Evolutionary conservation across 2,888 invertebrate species (phyloP).

Genomic region (Pogonocherus hispidulus): DNA sequence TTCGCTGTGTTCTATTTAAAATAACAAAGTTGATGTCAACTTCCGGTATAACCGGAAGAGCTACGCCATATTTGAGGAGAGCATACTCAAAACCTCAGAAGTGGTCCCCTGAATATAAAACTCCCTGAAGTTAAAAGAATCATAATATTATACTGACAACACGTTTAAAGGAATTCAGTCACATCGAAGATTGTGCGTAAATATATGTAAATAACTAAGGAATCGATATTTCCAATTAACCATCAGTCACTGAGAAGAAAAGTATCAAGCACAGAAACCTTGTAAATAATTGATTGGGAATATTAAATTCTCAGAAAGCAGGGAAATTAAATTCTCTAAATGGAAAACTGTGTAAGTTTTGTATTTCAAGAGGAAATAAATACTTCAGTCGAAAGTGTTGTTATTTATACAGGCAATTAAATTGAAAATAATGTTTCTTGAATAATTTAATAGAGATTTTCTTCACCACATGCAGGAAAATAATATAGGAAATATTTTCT

Average conservation of each 20-base stretch:
- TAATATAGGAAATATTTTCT: no score
- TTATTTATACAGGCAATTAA: no score
- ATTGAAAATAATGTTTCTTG: not conserved
- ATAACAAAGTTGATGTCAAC: no score
- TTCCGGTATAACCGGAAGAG: no score
- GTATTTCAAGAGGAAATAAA: not conserved
- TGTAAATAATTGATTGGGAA: not conserved
- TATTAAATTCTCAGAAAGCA: no score
- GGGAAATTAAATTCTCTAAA: not conserved
- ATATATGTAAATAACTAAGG: not conserved
- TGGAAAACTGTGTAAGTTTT: not conserved
- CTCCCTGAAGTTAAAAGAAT: no score
- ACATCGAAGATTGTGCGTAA: not conserved
- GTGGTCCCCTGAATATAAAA: no score
- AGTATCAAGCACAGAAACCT: not conserved
- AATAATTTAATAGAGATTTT: not conserved
- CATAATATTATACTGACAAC: no score
- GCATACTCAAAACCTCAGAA: no score
- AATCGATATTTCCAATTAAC: constrained; percentile 6
- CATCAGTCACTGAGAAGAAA: not conserved
- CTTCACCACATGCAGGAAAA: not conserved
- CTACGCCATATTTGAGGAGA: no score
- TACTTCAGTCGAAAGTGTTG: not conserved
- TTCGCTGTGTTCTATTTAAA: no score
- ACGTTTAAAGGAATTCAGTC: not conserved